Percentiles rank a stretch among this genome's conserved stretches.
Evolutionary conservation across 92 coral and sea anemone species (phyloP).

Genomic region (Anthopleura xanthogrammica): DNA sequence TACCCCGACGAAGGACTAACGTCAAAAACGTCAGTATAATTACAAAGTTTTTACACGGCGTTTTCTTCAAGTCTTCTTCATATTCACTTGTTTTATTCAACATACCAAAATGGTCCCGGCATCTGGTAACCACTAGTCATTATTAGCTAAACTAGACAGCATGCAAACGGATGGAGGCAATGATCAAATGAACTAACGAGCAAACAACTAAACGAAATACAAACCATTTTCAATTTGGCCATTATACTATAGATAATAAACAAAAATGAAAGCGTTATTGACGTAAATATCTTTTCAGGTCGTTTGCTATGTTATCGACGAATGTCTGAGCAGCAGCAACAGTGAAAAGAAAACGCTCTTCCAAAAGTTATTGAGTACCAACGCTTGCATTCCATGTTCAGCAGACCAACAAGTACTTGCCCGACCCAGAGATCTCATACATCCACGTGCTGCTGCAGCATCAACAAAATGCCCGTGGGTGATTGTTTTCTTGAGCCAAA

Average conservation of each 20-base stretch:
- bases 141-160: no score
- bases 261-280: no score
- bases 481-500: conserved; percentile 41
- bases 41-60: no score
- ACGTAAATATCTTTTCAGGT: background rate
- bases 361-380: conserved; percentile 23
- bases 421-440: conserved; percentile 53
- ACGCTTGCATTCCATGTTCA: conserved; percentile 77
- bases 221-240: background rate
- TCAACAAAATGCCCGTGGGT: conserved; percentile 72
- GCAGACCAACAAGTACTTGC: conserved; percentile 34
- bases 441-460: conserved; percentile 61
- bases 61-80: no score
- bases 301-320: conserved; percentile 58
- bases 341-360: conserved; percentile 19
- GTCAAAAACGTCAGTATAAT: no score
- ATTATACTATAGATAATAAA: no score
- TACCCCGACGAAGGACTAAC: no score
- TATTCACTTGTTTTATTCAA: no score
- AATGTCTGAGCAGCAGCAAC: conserved; percentile 25
- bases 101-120: no score
- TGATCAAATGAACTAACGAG: no score
- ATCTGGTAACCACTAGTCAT: no score
- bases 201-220: background rate
- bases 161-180: no score